Percentiles rank a stretch among this genome's conserved stretches.
Evolutionary conservation across 1,140 invertebrate genomes (phyloP).

Genomic region (Lethrus apterus): DNA sequence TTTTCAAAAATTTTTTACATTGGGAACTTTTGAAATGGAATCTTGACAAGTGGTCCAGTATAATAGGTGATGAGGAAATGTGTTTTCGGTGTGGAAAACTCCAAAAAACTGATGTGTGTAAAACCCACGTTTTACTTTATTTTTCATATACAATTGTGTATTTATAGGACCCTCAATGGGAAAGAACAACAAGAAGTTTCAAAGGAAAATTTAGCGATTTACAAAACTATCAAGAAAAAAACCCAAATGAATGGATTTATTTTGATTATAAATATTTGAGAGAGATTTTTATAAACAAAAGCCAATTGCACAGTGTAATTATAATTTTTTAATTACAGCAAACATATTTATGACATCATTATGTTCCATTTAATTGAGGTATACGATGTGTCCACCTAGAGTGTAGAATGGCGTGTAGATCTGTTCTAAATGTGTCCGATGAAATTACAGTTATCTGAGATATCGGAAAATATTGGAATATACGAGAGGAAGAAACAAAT

Average conservation of each 20-base stretch:
- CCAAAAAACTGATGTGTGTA: constrained; percentile 37
- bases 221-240: constrained; percentile 41
- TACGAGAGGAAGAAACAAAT: too few species aligned
- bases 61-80: constrained; percentile 39
- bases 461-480: too few species aligned
- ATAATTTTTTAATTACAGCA: neutral
- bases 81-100: constrained; percentile 45
- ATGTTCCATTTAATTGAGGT: neutral
- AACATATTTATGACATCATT: neutral
- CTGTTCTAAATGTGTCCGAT: too few species aligned
- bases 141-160: constrained; percentile 22
- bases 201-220: constrained; percentile 57
- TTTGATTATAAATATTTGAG: constrained; percentile 80
- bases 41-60: constrained; percentile 39
- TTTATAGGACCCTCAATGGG: constrained; percentile 67
- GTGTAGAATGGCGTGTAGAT: too few species aligned
- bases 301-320: constrained; percentile 52
- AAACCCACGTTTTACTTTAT: constrained; percentile 13
- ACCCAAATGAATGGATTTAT: constrained; percentile 59
- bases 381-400: neutral
- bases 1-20: constrained; percentile 27
- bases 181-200: constrained; percentile 52
- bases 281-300: constrained; percentile 55
- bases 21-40: constrained; percentile 45
- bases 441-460: too few species aligned